phyloP scores from a whole-genome alignment of 2,888 invertebrate genomes.

The Crematogaster levior region DNA sequence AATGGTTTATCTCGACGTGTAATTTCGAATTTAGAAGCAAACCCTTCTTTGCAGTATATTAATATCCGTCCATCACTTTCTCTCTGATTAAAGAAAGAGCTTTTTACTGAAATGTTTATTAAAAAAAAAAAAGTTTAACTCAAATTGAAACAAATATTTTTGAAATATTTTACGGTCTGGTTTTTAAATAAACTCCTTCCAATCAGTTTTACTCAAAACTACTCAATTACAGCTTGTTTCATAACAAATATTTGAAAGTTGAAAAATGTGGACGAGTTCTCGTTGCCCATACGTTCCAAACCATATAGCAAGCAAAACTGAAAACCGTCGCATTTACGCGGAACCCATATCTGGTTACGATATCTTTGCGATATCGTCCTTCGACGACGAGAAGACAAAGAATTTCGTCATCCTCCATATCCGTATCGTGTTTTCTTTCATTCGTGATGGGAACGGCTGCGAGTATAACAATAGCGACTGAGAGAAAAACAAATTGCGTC shows the following conservation, averaged over 20 bases:
- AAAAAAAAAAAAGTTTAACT: not conserved
- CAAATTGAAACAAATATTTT: constrained; percentile 19
- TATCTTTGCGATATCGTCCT: not conserved
- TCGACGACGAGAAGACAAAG: not conserved
- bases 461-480: constrained; percentile 10
- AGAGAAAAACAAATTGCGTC: not conserved
- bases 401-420: constrained; percentile 6
- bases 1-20: not conserved
- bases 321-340: not conserved
- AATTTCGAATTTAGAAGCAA: not conserved
- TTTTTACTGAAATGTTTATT: not conserved
- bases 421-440: not conserved
- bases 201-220: not conserved
- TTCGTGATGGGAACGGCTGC: not conserved
- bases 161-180: not conserved
- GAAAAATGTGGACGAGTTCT: not conserved
- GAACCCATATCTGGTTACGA: constrained; percentile 15
- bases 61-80: not conserved
- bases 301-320: not conserved
- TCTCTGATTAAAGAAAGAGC: not conserved
- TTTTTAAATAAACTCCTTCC: not conserved
- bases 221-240: constrained; percentile 3
- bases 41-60: not conserved
- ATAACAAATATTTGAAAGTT: constrained; percentile 17
- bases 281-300: not conserved